Evolutionary conservation across 1,140 invertebrate species (phyloP).

Genomic region (Hormaphis cornu): DNA sequence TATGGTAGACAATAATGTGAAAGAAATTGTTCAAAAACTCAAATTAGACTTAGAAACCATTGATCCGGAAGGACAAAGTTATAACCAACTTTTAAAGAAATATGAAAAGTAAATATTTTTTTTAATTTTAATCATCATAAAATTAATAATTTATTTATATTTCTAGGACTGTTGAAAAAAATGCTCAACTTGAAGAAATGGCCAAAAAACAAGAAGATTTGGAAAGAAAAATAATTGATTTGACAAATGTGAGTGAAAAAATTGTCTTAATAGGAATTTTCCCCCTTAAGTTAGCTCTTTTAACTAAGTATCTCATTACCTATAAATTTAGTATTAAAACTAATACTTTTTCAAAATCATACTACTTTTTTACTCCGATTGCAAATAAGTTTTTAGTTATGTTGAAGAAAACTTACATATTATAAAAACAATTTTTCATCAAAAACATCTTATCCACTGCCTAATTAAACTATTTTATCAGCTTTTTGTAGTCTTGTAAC

Average conservation of each 20-base stretch:
- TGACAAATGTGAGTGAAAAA: constrained; percentile 17
- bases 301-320: no score
- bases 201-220: constrained; percentile 6
- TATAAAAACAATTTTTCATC: no score
- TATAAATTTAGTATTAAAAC: no score
- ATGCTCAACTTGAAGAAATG: constrained; percentile 7
- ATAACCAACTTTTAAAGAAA: constrained; percentile 18
- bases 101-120: constrained; percentile 7
- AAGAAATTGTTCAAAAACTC: constrained; percentile 15
- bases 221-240: constrained; percentile 24
- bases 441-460: no score
- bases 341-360: no score
- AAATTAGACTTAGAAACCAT: not conserved
- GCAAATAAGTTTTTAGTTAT: no score
- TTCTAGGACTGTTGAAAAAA: not conserved
- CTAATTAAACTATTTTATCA: no score
- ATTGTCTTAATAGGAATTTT: no score
- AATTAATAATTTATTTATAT: not conserved
- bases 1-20: constrained; percentile 8
- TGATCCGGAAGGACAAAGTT: not conserved
- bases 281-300: no score
- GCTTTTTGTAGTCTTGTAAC: no score
- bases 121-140: not conserved
- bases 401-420: no score
- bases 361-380: no score